These are phyloP conservation scores for Drosophila affinis DNA, from an alignment of 2,888 invertebrate species.

Conservation along the genomic window DNA sequence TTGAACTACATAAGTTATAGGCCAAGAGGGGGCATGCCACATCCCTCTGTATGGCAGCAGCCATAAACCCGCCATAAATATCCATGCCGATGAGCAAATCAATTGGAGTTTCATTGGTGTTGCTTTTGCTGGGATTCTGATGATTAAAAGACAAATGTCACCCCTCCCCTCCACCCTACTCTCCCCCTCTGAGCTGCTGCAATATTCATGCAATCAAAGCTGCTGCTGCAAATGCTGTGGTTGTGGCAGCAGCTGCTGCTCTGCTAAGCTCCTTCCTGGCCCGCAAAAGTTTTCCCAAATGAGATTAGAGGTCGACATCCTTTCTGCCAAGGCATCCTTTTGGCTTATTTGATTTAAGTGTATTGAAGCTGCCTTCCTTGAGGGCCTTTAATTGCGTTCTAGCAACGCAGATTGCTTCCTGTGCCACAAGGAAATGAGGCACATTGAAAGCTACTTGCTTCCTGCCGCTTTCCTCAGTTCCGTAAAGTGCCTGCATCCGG, in stretches of 20 bases:
- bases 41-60: background rate
- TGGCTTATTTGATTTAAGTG: too few relatives aligned
- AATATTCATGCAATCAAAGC: constrained; percentile 42
- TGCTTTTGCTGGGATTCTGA: constrained; percentile 16
- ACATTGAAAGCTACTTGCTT: constrained; percentile 46
- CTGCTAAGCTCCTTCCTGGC: constrained; percentile 4
- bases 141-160: constrained; percentile 18
- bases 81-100: constrained; percentile 29
- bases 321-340: background rate
- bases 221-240: constrained; percentile 10
- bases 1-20: constrained; percentile 37
- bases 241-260: background rate
- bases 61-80: constrained; percentile 39
- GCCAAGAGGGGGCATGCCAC: constrained; percentile 1
- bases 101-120: constrained; percentile 22
- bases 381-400: constrained; percentile 50
- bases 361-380: constrained; percentile 15
- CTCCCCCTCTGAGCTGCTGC: constrained; percentile 15
- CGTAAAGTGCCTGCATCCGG: constrained; percentile 62
- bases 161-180: background rate
- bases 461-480: constrained; percentile 7
- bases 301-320: constrained; percentile 51
- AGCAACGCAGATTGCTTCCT: constrained; percentile 34
- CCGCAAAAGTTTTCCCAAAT: background rate
- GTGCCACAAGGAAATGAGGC: constrained; percentile 60